These are phyloP conservation scores for Camptogramma bilineatum DNA, from an alignment of 2,888 invertebrate genomes.

Conservation along the genomic window DNA sequence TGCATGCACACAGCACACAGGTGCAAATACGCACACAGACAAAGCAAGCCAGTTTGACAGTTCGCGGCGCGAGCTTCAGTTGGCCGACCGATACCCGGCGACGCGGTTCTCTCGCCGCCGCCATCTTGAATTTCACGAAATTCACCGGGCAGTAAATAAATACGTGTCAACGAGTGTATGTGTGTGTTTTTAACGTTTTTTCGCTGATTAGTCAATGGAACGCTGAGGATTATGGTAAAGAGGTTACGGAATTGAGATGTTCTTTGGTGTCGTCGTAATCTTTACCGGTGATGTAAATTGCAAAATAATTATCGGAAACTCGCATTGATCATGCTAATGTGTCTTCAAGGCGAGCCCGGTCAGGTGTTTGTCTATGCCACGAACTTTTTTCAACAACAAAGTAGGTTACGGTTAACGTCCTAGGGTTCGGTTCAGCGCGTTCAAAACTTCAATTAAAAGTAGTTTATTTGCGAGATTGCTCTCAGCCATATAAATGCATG, in stretches of 20 bases:
- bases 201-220: conserved; percentile 39
- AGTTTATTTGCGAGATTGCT: conserved; percentile 19
- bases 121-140: conserved; percentile 69
- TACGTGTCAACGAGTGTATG: conserved; percentile 73
- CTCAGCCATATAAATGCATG: conserved; percentile 8
- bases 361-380: conserved; percentile 55
- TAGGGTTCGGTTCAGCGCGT: conserved; percentile 43
- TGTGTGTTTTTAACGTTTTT: conserved; percentile 53
- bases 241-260: conserved; percentile 38
- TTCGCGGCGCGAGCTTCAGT: conserved; percentile 73
- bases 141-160: conserved; percentile 72
- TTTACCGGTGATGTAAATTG: conserved; percentile 73
- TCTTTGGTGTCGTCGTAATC: conserved; percentile 41
- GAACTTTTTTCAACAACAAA: conserved; percentile 47
- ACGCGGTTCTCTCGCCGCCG: conserved; percentile 71
- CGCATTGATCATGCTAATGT: conserved; percentile 55
- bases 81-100: conserved; percentile 82
- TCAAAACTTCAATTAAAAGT: conserved; percentile 31
- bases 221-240: conserved; percentile 40
- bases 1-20: conserved; percentile 48
- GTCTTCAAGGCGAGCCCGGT: conserved; percentile 50
- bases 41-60: conserved; percentile 79
- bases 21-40: conserved; percentile 52
- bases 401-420: conserved; percentile 47
- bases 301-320: conserved; percentile 71